Percentiles rank a stretch among this genome's conserved stretches.
phyloP scores from a whole-genome alignment of 2,113 vertebrate genomes.

The Elanus axillaris region DNA sequence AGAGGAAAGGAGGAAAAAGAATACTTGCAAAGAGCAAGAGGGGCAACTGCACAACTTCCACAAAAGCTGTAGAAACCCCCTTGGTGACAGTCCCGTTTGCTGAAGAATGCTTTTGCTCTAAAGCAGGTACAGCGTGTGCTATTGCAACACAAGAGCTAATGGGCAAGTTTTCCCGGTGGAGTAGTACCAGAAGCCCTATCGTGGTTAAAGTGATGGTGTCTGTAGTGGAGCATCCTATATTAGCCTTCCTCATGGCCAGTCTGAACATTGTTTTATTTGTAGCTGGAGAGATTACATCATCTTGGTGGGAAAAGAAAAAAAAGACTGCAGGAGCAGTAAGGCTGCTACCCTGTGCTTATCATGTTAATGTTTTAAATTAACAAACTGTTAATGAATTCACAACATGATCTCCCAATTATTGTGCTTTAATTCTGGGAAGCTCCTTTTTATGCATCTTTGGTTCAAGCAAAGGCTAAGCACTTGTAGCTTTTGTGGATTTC shows the following conservation, averaged over 20 bases:
- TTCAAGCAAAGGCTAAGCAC: background rate
- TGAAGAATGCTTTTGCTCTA: background rate
- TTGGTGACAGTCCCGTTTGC: background rate
- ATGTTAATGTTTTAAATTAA: conserved; percentile 32
- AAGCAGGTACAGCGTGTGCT: background rate
- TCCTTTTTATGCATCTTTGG: background rate
- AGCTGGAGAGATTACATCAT: background rate
- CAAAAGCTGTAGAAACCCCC: background rate
- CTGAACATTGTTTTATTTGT: background rate
- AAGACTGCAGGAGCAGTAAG: background rate
- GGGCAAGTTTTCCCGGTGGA: background rate
- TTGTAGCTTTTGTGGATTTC: background rate
- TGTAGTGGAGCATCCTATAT: background rate
- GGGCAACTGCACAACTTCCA: background rate
- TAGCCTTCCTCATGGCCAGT: background rate
- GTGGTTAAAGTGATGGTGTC: background rate
- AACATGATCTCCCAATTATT: conserved; percentile 18
- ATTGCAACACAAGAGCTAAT: background rate
- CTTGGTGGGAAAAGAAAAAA: background rate
- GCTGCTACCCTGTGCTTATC: background rate
- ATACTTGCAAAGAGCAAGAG: background rate
- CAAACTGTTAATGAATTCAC: conserved; percentile 31
- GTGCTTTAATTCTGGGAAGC: conserved; percentile 4
- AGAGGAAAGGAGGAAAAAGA: background rate
- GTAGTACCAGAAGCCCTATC: background rate